A percentile compares a stretch with the other conserved stretches of the same genome.
Evolutionary conservation across 2,888 invertebrate genomes (phyloP).

Genomic region (Synergus umbraculus): DNA sequence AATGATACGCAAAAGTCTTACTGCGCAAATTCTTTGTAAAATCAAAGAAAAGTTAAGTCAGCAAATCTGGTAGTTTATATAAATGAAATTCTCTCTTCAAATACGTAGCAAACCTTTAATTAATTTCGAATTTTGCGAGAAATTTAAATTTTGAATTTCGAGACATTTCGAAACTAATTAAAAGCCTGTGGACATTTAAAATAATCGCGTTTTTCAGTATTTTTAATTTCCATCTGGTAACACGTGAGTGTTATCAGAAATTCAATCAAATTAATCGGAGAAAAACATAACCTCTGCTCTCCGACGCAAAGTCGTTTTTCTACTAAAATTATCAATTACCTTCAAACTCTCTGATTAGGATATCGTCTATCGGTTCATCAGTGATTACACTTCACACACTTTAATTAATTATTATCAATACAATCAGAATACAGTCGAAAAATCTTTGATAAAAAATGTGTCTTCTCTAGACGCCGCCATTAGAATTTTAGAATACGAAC

Average conservation of each 20-base stretch:
- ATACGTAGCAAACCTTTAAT: not conserved
- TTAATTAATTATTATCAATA: not conserved
- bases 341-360: not conserved
- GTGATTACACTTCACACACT: not conserved
- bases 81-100: not conserved
- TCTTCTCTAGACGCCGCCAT: not conserved
- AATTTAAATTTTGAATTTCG: not conserved
- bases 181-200: not conserved
- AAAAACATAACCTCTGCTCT: not conserved
- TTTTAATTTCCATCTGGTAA: not conserved
- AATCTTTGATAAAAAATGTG: not conserved
- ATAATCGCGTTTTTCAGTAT: not conserved
- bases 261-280: not conserved
- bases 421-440: not conserved
- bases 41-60: not conserved
- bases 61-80: not conserved
- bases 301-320: not conserved
- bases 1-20: not conserved
- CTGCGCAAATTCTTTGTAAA: slow-evolving; percentile 1
- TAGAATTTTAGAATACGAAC: not conserved
- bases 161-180: not conserved
- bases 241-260: not conserved
- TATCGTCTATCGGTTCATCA: not conserved
- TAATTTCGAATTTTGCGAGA: not conserved
- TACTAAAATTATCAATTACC: not conserved